Evolutionary conservation across 2,888 invertebrate species (phyloP).

Genomic region (Falcaria lacertinaria): DNA sequence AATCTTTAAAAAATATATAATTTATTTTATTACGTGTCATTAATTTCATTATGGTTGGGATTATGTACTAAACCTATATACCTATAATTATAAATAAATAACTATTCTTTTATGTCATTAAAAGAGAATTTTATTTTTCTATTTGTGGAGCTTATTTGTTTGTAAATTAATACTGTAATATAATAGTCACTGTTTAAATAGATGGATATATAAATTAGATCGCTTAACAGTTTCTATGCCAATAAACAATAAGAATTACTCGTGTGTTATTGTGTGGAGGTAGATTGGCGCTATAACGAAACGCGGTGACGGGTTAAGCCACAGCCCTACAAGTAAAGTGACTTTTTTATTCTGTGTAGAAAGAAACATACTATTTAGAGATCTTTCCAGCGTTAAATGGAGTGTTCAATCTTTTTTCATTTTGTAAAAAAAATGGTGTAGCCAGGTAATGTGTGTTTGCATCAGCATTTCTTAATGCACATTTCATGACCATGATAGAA

Average conservation of each 20-base stretch:
- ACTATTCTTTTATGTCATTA: conserved; percentile 56
- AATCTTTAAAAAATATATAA: conserved; percentile 5
- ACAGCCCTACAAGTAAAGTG: conserved; percentile 27
- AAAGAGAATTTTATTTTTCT: conserved; percentile 63
- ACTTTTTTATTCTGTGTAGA: too few relatives aligned
- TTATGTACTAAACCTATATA: conserved; percentile 9
- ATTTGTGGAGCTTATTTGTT: conserved; percentile 58
- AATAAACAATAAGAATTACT: conserved; percentile 54
- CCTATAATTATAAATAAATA: conserved; percentile 51
- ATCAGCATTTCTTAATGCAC: too few relatives aligned
- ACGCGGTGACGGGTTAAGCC: conserved; percentile 14
- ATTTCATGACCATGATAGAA: too few relatives aligned
- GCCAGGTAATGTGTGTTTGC: too few relatives aligned
- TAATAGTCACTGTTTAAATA: conserved; percentile 60
- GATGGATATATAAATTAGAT: conserved; percentile 49
- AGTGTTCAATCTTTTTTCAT: too few relatives aligned
- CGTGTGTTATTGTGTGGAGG: conserved; percentile 36
- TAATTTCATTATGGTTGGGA: conserved; percentile 4
- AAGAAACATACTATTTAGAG: too few relatives aligned
- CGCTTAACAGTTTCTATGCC: conserved; percentile 68
- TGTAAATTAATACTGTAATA: conserved; percentile 64
- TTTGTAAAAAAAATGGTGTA: too few relatives aligned
- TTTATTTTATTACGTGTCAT: conserved; percentile 3
- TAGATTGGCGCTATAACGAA: conserved; percentile 2
- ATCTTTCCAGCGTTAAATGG: too few relatives aligned